Evolutionary conservation across 2,888 invertebrate species (phyloP), one percentile per base, ranked within the genome.

Genomic region (Corbicula japonica): DNA sequence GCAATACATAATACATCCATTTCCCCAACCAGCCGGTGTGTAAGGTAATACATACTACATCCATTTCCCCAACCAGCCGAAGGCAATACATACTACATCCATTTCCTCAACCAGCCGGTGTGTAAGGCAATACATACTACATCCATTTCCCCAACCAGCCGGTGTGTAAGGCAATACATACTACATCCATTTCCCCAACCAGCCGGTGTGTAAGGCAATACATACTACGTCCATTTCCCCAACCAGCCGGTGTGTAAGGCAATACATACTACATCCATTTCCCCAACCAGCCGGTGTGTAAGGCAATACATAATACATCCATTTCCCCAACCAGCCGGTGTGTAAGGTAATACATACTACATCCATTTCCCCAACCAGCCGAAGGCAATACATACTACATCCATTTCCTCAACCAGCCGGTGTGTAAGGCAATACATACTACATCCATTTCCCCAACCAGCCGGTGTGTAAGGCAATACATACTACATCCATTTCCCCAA

Each of bases 51-150:
- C 1, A 48, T 58, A 69, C 21, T 58, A 34, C 32, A 48, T 69
- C 34, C 69, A 69, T 34, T 28, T 30, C 60, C 60, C 21, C 35
- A 69, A 6, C 69, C 58, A 12, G 58, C 69, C 10, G 69, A 69
- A 23, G 56, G 58, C 35, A 58, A 10, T 21, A 26, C 1, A 48
- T 58, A 69, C 21, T 58, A 34, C 32, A 48, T 69, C 34, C 69
- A 69, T 34, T 28, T 30, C 60, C 60, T 18, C 35, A 69, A 6
- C 69, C 58, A 12, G 58, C 69, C 10, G 69, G 34, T 32, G 30
- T 46, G 46, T 69, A 69, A 23, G 56, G 58, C 35, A 58, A 10
- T 21, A 26, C 1, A 48, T 58, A 69, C 21, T 58, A 34, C 32
- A 48, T 69, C 34, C 69, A 69, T 34, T 28, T 30, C 60, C 60